Percentiles rank a stretch among this genome's conserved stretches.
Conservation (phyloP, 2,797 vertebrate species). For the Enoplosus armatus region DNA sequence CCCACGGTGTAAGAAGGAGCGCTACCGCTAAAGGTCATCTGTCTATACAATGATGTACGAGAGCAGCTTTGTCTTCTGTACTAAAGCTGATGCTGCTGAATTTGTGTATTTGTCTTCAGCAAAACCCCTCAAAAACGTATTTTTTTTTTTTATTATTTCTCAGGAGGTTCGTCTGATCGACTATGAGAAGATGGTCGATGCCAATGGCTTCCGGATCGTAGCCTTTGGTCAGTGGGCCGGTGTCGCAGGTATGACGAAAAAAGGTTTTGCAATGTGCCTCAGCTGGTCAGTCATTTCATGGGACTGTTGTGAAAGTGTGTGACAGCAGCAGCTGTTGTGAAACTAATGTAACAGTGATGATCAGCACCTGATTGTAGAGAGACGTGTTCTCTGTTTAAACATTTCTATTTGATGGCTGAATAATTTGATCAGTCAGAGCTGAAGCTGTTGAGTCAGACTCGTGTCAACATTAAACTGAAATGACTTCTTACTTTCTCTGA, state of each 20-base stretch:
- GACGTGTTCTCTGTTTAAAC: neutral
- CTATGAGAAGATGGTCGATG: conserved; percentile 99
- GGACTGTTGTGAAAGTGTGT: neutral
- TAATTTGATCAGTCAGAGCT: too few relatives aligned
- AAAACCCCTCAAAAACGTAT: neutral
- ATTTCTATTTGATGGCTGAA: neutral
- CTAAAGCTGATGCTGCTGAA: neutral
- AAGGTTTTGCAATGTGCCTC: neutral
- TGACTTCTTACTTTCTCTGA: neutral
- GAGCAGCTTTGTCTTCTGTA: neutral
- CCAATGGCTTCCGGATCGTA: conserved; percentile 93
- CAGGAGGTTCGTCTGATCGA: conserved; percentile 97
- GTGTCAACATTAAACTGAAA: neutral
- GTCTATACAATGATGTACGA: neutral
- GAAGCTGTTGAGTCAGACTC: neutral
- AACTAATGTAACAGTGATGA: neutral
- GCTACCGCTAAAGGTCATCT: neutral
- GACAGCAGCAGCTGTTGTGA: neutral
- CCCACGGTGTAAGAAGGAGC: too few relatives aligned
- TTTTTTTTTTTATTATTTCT: too few relatives aligned
- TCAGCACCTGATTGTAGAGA: neutral
- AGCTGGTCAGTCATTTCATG: neutral
- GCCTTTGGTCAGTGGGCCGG: conserved; percentile 99
- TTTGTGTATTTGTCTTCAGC: neutral
- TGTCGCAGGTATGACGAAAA: conserved; percentile 88